Conservation (phyloP, 37 sponge, comb jelly and placozoan genomes). For the Spongilla lacustris region DNA sequence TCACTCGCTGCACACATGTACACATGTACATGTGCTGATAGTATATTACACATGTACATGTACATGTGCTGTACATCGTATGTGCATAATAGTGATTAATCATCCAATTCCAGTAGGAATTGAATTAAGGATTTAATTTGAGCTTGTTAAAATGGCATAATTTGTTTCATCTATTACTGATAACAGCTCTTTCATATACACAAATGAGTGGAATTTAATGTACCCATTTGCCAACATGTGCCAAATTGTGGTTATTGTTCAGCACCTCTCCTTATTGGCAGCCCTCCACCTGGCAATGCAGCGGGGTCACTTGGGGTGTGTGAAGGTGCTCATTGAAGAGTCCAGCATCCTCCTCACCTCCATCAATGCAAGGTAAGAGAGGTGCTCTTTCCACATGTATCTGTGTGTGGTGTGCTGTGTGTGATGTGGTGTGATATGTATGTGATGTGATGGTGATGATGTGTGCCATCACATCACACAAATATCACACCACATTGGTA, state of each 20-base stretch:
- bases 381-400: no score
- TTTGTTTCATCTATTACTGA: no score
- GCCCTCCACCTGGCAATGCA: slow-evolving; percentile 88
- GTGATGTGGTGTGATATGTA: not conserved
- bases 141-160: no score
- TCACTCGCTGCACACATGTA: not conserved
- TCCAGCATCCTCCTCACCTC: slow-evolving; percentile 59
- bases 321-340: slow-evolving; percentile 74
- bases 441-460: not conserved
- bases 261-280: not conserved
- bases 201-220: no score
- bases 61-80: not conserved
- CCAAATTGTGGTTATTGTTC: no score
- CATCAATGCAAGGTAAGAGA: slow-evolving; percentile 63
- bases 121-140: no score
- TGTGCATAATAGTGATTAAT: no score
- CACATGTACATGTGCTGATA: not conserved
- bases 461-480: no score
- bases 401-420: not conserved
- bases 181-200: no score
- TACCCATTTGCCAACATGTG: no score
- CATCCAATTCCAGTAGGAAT: no score
- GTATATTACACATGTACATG: not conserved
- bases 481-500: no score
- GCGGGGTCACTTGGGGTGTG: slow-evolving; percentile 77